phyloP scores from a whole-genome alignment of 2,888 invertebrate species.

The Coecobrya sp. region DNA sequence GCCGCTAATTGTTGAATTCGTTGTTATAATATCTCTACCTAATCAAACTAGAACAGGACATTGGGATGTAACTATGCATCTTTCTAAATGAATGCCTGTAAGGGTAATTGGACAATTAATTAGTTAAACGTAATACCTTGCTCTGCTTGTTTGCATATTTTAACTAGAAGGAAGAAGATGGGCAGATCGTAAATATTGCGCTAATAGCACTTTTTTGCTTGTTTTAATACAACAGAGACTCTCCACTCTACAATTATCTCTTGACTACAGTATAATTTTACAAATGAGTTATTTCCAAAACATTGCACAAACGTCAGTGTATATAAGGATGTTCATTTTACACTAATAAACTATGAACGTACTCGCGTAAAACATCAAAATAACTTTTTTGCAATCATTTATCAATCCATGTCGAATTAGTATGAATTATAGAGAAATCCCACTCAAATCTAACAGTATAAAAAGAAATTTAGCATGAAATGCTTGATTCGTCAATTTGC shows the following conservation, averaged over 20 bases:
- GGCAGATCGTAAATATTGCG: conserved; percentile 65
- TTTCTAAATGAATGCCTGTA: conserved; percentile 55
- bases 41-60: conserved; percentile 73
- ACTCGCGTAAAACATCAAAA: background rate
- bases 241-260: conserved; percentile 64
- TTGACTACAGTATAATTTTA: conserved; percentile 60
- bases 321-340: background rate
- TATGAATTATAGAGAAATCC: conserved; percentile 21
- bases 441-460: too few species aligned
- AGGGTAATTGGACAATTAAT: conserved; percentile 78
- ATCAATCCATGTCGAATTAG: conserved; percentile 67
- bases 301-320: background rate
- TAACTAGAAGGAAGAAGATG: conserved; percentile 46
- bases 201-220: conserved; percentile 65
- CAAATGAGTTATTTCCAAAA: conserved; percentile 66
- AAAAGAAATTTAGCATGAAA: conserved; percentile 2
- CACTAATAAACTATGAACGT: background rate
- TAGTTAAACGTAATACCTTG: conserved; percentile 72
- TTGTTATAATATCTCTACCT: conserved; percentile 38
- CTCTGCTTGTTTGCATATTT: conserved; percentile 74
- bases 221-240: background rate
- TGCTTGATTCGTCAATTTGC: too few species aligned
- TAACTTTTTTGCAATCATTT: conserved; percentile 52
- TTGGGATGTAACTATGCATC: conserved; percentile 2
- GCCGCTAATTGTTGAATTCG: conserved; percentile 49